phyloP scores from a whole-genome alignment of 2,888 invertebrate species.

The Pachliopta kotzebuea region DNA sequence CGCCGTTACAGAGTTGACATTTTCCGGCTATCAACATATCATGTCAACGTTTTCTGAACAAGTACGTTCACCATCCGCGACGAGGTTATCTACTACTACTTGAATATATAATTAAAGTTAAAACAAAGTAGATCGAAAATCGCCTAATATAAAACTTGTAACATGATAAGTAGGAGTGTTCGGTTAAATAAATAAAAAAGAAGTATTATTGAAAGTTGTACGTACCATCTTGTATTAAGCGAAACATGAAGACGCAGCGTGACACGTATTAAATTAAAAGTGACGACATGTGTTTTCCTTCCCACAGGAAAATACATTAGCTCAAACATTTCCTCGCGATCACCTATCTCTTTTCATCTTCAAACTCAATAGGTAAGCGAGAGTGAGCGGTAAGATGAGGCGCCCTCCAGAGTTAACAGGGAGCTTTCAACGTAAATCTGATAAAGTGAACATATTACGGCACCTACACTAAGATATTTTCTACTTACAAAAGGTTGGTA shows the following conservation, averaged over 20 bases:
- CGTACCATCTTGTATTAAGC: slow-evolving; percentile 39
- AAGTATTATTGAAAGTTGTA: neutral
- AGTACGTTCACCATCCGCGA: no score
- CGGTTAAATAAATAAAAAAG: neutral
- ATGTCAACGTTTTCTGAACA: no score
- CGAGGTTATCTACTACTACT: no score
- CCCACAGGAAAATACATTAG: slow-evolving; percentile 80
- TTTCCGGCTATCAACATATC: no score
- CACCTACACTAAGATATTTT: slow-evolving; percentile 75
- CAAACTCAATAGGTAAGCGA: slow-evolving; percentile 21
- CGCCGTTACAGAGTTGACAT: no score
- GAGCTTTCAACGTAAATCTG: slow-evolving; percentile 80
- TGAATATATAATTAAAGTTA: no score
- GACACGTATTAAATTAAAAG: slow-evolving; percentile 80
- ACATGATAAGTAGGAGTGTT: neutral
- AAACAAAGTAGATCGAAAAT: no score
- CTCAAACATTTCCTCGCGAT: slow-evolving; percentile 68
- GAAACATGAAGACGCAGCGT: slow-evolving; percentile 69
- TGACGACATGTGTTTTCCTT: slow-evolving; percentile 80
- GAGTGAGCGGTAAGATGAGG: slow-evolving; percentile 54
- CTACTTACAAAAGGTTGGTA: slow-evolving; percentile 49
- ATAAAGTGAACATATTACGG: slow-evolving; percentile 76
- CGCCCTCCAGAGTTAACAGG: slow-evolving; percentile 72
- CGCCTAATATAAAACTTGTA: no score
- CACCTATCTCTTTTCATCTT: slow-evolving; percentile 49